Percentiles rank a stretch among this genome's conserved stretches.
phyloP scores from a whole-genome alignment of 2,113 vertebrate species.

The Porphyrio hochstetteri region DNA sequence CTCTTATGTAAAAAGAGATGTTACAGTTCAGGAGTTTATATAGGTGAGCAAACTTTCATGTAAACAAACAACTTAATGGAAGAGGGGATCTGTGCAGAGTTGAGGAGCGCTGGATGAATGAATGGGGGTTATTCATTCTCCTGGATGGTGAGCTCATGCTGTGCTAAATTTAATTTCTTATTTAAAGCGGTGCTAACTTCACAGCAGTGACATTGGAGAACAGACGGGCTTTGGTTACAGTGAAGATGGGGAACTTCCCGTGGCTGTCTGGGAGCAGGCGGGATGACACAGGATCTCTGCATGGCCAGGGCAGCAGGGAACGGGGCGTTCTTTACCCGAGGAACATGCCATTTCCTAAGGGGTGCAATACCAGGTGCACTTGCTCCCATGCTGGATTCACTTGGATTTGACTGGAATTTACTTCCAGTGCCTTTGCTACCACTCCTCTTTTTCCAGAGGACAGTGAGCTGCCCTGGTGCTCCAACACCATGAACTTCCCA shows the following conservation, averaged over 20 bases:
- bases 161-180: slow-evolving; percentile 49
- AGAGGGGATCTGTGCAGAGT: neutral
- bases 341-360: neutral
- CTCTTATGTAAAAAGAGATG: neutral
- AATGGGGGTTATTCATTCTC: slow-evolving; percentile 45
- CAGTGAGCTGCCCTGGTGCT: neutral
- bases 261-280: neutral
- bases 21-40: neutral
- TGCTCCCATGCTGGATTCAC: neutral
- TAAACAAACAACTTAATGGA: slow-evolving; percentile 32
- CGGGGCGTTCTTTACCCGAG: neutral
- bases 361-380: neutral
- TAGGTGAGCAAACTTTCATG: neutral
- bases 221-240: neutral
- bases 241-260: neutral
- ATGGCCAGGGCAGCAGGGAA: neutral
- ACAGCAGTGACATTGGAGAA: neutral
- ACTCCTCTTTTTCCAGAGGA: neutral
- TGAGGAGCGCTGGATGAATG: neutral
- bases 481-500: neutral
- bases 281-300: neutral
- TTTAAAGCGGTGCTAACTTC: neutral
- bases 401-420: neutral
- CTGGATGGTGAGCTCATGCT: slow-evolving; percentile 8
- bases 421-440: neutral